Conservation (phyloP, 2,888 invertebrate genomes). For the Campopleginae sp. region DNA sequence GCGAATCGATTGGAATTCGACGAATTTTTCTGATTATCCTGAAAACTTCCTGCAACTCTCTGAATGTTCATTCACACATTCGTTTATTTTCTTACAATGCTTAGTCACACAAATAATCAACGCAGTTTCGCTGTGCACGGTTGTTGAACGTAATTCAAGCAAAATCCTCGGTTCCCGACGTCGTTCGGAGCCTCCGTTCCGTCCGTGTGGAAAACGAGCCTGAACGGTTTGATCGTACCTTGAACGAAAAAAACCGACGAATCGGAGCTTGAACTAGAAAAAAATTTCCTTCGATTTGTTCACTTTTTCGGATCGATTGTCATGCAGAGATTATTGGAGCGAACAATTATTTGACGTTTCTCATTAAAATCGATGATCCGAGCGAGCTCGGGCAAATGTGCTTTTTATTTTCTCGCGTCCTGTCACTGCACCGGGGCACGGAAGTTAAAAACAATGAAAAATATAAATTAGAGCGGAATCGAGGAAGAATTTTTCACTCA, state of each 20-base stretch:
- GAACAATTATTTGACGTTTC: too few relatives aligned
- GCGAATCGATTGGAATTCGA: not conserved
- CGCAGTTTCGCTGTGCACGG: conserved; percentile 89
- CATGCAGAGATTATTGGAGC: too few relatives aligned
- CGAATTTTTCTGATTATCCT: not conserved
- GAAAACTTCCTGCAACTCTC: not conserved
- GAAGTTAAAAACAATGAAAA: too few relatives aligned
- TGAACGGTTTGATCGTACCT: conserved; percentile 93
- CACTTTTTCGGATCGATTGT: not conserved
- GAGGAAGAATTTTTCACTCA: not conserved
- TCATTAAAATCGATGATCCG: not conserved
- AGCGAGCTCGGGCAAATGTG: not conserved
- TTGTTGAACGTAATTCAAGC: conserved; percentile 93
- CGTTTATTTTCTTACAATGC: not conserved
- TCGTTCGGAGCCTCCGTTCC: conserved; percentile 91
- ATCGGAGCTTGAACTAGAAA: not conserved
- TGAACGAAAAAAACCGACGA: conserved; percentile 33
- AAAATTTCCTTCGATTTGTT: not conserved
- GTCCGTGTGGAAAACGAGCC: conserved; percentile 92
- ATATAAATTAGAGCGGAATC: too few relatives aligned
- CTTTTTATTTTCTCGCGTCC: not conserved
- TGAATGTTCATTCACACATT: not conserved
- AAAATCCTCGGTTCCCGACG: conserved; percentile 91
- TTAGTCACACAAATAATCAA: conserved; percentile 43
- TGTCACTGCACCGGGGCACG: too few relatives aligned